A percentile compares a stretch with the other conserved stretches of the same genome.
Conservation (phyloP, 2,888 invertebrate genomes). For the Hydrotaea cyrtoneurina region DNA sequence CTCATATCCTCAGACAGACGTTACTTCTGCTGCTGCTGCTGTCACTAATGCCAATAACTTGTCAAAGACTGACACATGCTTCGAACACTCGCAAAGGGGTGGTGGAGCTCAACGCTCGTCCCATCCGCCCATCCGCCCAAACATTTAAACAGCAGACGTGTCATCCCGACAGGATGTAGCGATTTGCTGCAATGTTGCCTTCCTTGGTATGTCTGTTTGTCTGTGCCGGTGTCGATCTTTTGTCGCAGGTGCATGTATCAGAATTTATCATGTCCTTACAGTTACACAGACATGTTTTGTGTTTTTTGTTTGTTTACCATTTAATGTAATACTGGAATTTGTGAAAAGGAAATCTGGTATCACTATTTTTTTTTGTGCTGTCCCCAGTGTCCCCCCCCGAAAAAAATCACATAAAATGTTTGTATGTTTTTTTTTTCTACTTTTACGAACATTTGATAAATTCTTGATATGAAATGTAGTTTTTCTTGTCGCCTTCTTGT, state of each 20-base stretch:
- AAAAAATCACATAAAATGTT: no score
- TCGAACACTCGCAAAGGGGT: background rate
- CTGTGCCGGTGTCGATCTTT: no score
- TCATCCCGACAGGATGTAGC: background rate
- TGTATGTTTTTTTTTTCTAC: no score
- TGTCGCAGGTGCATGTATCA: background rate
- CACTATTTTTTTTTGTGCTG: background rate
- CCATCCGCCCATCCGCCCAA: no score
- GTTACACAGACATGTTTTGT: background rate
- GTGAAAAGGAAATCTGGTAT: conserved; percentile 3
- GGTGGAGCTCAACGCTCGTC: no score
- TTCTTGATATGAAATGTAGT: background rate
- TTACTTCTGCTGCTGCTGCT: background rate
- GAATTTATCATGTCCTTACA: conserved; percentile 44
- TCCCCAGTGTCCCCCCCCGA: no score
- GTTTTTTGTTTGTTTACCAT: background rate
- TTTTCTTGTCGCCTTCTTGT: background rate
- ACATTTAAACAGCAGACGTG: background rate
- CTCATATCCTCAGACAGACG: background rate
- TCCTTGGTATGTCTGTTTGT: no score
- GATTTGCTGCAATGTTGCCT: background rate
- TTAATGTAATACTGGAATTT: background rate
- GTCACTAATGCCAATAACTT: conserved; percentile 52
- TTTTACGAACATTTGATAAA: background rate
- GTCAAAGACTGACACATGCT: conserved; percentile 40